A percentile compares a stretch with the other conserved stretches of the same genome.
phyloP scores from a whole-genome alignment of 2,888 invertebrate genomes.

The Eupithecia exiguata region DNA sequence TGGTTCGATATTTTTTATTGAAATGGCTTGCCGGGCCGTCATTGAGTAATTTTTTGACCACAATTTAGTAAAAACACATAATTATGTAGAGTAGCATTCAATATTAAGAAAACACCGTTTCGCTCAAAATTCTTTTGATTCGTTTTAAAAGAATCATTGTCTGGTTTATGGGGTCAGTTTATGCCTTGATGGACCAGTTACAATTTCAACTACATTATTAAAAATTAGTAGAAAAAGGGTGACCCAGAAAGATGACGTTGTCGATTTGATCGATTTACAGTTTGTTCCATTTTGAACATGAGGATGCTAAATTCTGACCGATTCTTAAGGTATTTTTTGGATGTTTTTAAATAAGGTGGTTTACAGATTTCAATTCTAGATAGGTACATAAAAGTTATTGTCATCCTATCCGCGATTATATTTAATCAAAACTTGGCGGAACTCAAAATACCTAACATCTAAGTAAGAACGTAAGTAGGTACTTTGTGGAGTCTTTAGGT shows the following conservation, averaged over 20 bases:
- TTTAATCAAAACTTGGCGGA: background rate
- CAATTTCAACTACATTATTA: background rate
- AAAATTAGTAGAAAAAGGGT: background rate
- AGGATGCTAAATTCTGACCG: background rate
- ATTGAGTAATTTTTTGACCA: background rate
- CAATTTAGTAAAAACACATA: background rate
- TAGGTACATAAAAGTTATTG: background rate
- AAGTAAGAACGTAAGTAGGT: slow-evolving; percentile 12
- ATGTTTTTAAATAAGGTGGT: background rate
- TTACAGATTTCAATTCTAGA: background rate
- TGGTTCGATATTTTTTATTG: background rate
- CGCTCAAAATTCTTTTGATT: background rate
- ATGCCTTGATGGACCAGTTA: background rate
- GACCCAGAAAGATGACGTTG: background rate
- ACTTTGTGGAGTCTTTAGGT: slow-evolving; percentile 22
- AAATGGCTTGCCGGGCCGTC: background rate
- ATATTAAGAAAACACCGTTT: background rate
- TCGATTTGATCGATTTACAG: background rate
- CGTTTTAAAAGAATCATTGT: background rate
- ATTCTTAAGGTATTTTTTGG: background rate
- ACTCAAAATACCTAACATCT: background rate
- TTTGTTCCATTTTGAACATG: background rate
- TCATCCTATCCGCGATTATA: background rate
- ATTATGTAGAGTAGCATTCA: background rate
- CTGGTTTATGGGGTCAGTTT: background rate